Evolutionary conservation across 2,797 vertebrate genomes (phyloP), one percentile per base, ranked within the genome.

Genomic region (Scomberomorus guttatus): DNA sequence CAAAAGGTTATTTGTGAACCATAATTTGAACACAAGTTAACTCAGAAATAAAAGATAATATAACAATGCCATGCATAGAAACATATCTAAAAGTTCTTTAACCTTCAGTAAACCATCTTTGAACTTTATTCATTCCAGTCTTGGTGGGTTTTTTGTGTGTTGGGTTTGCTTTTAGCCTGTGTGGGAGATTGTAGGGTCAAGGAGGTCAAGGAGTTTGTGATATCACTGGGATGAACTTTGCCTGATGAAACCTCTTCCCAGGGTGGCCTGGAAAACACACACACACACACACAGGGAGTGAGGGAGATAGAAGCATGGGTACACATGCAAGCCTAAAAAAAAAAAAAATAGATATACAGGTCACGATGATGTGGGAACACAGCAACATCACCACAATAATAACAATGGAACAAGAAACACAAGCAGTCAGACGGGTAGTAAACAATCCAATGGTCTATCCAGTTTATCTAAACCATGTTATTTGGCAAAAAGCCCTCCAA

Each of bases 211-310:
- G 80, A 88, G 79, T 84, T 58, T 81, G 81, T 83, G 77, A 90
- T 91, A 84, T 88, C 71, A 87, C 85, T 37, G 61, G 75, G 72
- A 83, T 88, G 83, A 90, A 88, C 85, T 85, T 81, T 64, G 67
- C 58, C 72, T 79, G 86, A 91, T 90, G 87, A 91, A 86, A 84
- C 46, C 37, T 55, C 57, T 50, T 57, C 44, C 39, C 73, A 70
- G 65, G 79, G 75, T 87, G 82, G 87, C 50, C 83, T 74, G 34
- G 8, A 75, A 82, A 71, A 66, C 39, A 50, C 39, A 58, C 1
- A 9, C 72, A 20, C 22, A 61, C 24, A 10, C 42, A 67, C 56
- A 22, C 51, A 50, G 5, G n/a, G 39, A 25, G 54, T 29, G 20
- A 17, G 27, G 54, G 14, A n/a, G 39, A 67, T 1, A 57, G n/a